phyloP scores from a whole-genome alignment of 2,888 invertebrate genomes.

The Noctua fimbriata region DNA sequence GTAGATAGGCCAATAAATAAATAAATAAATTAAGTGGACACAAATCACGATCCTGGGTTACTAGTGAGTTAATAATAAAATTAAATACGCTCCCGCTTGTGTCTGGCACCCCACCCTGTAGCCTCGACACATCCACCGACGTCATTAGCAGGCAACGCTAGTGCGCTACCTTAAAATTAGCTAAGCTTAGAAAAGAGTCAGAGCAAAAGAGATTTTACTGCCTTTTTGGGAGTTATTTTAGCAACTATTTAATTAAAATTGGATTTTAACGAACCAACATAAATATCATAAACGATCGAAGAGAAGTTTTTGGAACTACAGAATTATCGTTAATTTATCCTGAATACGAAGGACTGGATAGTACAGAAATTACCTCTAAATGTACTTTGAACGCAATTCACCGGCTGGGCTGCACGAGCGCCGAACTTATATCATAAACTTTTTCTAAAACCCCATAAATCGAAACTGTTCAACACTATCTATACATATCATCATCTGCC shows the following conservation, averaged over 20 bases:
- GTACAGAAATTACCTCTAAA: background rate
- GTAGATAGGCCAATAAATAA: too few species aligned
- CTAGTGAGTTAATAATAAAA: too few species aligned
- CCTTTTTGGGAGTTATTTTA: slow-evolving; percentile 5
- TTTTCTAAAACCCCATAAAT: background rate
- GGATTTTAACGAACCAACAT: background rate
- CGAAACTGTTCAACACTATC: too few species aligned
- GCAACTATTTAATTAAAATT: background rate
- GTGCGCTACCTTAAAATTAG: slow-evolving; percentile 45
- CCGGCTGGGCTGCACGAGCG: background rate
- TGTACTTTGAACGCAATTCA: background rate
- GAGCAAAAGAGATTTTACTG: slow-evolving; percentile 15
- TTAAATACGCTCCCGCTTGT: background rate
- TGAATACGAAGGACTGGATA: background rate
- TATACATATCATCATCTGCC: too few species aligned
- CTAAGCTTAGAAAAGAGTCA: slow-evolving; percentile 33
- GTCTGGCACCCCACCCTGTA: slow-evolving; percentile 19
- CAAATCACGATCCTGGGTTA: too few species aligned
- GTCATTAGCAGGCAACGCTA: slow-evolving; percentile 47
- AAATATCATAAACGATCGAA: background rate
- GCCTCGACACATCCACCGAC: slow-evolving; percentile 30
- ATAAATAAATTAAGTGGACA: too few species aligned
- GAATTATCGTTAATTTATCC: background rate
- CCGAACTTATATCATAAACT: background rate
- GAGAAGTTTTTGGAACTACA: background rate